These are phyloP conservation scores for Cyclargus thomasi DNA, from an alignment of 1,140 invertebrate genomes.

Conservation along the genomic window DNA sequence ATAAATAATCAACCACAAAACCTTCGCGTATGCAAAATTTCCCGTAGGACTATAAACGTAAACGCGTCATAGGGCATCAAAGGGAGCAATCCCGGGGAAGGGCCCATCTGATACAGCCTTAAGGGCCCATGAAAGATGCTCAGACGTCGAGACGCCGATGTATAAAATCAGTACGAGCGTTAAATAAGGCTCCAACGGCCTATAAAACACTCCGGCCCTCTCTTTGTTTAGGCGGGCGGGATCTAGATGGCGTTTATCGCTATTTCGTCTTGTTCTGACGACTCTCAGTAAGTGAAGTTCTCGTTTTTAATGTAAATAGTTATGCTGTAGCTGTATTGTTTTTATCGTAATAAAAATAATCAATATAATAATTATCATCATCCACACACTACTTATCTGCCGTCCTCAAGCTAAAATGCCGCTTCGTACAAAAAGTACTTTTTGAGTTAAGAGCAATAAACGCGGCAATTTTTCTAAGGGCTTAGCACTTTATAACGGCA, in stretches of 20 bases:
- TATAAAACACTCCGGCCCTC: slow-evolving; percentile 46
- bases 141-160: slow-evolving; percentile 41
- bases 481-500: too few relatives aligned
- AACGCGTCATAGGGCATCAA: slow-evolving; percentile 32
- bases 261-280: neutral
- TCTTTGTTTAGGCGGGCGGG: slow-evolving; percentile 39
- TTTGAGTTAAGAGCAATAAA: too few relatives aligned
- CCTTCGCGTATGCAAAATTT: slow-evolving; percentile 30
- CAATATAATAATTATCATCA: too few relatives aligned
- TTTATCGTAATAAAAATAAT: too few relatives aligned
- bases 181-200: slow-evolving; percentile 52
- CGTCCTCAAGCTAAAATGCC: too few relatives aligned
- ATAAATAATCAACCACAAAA: slow-evolving; percentile 13
- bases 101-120: slow-evolving; percentile 38
- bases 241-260: neutral
- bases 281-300: neutral
- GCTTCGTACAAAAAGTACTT: too few relatives aligned
- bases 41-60: slow-evolving; percentile 30
- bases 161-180: slow-evolving; percentile 57
- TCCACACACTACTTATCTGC: too few relatives aligned
- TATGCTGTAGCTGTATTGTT: too few relatives aligned
- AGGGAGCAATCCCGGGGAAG: slow-evolving; percentile 30
- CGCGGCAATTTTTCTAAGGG: too few relatives aligned
- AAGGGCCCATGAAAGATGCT: slow-evolving; percentile 37
- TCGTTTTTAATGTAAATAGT: too few relatives aligned